Percentiles rank a stretch among this genome's conserved stretches.
Evolutionary conservation across 2,888 invertebrate genomes (phyloP).

Genomic region (Tipula helvola): DNA sequence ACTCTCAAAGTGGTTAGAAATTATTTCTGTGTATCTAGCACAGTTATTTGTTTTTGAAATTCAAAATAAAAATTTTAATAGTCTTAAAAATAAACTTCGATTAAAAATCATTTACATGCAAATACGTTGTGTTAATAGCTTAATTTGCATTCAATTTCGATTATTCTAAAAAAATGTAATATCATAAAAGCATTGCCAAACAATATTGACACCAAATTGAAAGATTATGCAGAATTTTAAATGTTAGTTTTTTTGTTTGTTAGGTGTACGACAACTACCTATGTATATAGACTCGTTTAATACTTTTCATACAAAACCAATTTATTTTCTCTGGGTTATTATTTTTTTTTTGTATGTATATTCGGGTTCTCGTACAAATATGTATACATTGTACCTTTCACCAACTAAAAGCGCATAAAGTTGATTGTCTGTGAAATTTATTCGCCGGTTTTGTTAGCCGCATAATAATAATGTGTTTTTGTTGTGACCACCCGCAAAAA

Average conservation of each 20-base stretch:
- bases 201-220: not conserved
- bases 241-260: no score
- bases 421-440: not conserved
- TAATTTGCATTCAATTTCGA: not conserved
- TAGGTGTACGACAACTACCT: not conserved
- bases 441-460: not conserved
- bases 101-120: not conserved
- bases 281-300: no score
- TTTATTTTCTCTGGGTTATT: not conserved
- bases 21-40: no score
- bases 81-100: no score
- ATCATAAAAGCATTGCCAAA: not conserved
- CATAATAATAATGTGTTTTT: no score
- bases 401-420: not conserved
- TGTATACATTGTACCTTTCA: not conserved
- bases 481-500: no score
- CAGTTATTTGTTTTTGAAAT: no score
- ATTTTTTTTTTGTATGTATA: not conserved
- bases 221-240: not conserved
- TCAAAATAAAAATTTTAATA: no score
- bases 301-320: not conserved
- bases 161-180: not conserved
- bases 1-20: no score
- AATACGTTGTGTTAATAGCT: not conserved
- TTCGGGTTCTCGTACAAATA: not conserved